Conservation (phyloP, 2,797 vertebrate species). For the Bradypus variegatus region DNA sequence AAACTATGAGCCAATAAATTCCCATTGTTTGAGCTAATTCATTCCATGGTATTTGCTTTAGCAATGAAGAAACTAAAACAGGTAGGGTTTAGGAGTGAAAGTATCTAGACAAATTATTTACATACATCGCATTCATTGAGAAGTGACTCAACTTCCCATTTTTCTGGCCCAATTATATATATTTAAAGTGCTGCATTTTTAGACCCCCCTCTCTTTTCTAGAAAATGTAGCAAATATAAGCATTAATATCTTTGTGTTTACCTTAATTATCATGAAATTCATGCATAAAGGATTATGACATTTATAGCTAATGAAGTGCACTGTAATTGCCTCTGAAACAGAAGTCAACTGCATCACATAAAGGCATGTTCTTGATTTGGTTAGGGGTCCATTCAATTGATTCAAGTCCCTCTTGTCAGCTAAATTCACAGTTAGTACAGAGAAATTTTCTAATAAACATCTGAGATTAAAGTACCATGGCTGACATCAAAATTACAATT, state of each 20-base stretch:
- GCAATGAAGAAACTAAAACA: too few relatives aligned
- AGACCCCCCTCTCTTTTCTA: neutral
- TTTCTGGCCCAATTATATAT: neutral
- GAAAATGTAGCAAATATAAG: neutral
- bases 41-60: too few relatives aligned
- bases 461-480: slow-evolving; percentile 65
- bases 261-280: neutral
- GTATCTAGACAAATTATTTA: neutral
- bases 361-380: neutral
- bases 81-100: neutral
- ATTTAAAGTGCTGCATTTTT: neutral
- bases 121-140: slow-evolving; percentile 32
- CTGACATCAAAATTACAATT: slow-evolving; percentile 72
- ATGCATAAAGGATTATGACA: neutral
- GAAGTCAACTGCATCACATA: neutral
- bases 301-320: too few relatives aligned
- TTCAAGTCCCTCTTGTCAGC: slow-evolving; percentile 58
- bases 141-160: neutral
- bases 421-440: slow-evolving; percentile 52
- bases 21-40: too few relatives aligned
- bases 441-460: slow-evolving; percentile 68
- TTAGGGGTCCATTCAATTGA: slow-evolving; percentile 37
- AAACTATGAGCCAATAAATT: too few relatives aligned
- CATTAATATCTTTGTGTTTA: neutral
- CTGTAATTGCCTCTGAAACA: neutral